Conservation (phyloP, 2,797 vertebrate genomes). For the Delichon dasypus region DNA sequence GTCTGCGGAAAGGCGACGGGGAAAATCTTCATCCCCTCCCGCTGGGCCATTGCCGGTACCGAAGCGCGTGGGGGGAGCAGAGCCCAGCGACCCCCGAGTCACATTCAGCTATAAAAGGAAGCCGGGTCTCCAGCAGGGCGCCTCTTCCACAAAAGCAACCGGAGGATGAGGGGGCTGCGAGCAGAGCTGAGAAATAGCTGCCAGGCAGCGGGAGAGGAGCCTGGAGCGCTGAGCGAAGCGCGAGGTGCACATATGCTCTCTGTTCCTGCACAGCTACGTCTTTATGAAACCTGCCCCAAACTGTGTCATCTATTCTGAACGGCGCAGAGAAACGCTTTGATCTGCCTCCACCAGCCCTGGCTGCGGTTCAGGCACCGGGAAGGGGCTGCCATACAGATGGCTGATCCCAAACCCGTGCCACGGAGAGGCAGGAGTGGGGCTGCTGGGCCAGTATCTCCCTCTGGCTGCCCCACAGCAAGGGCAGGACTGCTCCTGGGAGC, state of each 20-base stretch:
- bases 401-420: accelerated
- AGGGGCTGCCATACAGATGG: not conserved
- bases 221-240: conserved; percentile 24
- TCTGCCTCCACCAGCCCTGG: conserved; percentile 15
- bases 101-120: conserved; percentile 66
- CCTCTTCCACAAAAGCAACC: conserved; percentile 63
- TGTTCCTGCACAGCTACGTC: conserved; percentile 33
- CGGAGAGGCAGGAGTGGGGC: not conserved
- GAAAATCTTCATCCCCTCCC: not conserved
- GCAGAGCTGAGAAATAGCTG: conserved; percentile 55
- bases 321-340: not conserved
- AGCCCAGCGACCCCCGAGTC: conserved; percentile 36
- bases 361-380: not conserved
- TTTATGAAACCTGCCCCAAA: conserved; percentile 25
- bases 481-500: accelerated
- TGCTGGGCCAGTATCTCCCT: not conserved
- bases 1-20: not conserved
- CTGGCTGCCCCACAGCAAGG: not conserved
- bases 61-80: not conserved
- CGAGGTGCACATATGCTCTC: conserved; percentile 55
- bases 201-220: conserved; percentile 60
- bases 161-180: conserved; percentile 60
- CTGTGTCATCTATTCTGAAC: conserved; percentile 62
- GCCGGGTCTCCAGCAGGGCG: conserved; percentile 37
- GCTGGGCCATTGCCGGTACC: not conserved